Percentiles rank a stretch among this genome's conserved stretches.
Evolutionary conservation across 1,140 invertebrate genomes (phyloP).

Genomic region (Oreohelix idahoensis): DNA sequence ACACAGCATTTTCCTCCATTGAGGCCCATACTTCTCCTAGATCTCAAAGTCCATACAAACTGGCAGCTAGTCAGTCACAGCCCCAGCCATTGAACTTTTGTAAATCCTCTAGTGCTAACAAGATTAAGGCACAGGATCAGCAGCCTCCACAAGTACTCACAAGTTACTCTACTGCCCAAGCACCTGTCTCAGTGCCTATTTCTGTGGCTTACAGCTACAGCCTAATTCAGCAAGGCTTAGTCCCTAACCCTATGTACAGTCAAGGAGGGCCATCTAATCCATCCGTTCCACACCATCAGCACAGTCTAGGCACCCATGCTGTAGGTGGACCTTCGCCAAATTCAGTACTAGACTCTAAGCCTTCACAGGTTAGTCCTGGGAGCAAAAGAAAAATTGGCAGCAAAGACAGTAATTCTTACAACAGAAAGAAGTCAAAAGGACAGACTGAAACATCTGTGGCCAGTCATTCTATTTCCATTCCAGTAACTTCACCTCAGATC

Average conservation of each 20-base stretch:
- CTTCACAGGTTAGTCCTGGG: slow-evolving; percentile 78
- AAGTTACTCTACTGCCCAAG: slow-evolving; percentile 51
- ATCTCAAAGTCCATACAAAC: slow-evolving; percentile 66
- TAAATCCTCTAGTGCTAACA: slow-evolving; percentile 44
- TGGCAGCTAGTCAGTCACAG: slow-evolving; percentile 61
- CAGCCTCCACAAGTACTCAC: not conserved
- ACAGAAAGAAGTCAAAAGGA: slow-evolving; percentile 49
- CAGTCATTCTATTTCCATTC: slow-evolving; percentile 72
- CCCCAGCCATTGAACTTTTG: slow-evolving; percentile 67
- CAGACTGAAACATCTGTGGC: slow-evolving; percentile 53
- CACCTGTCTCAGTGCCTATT: slow-evolving; percentile 62
- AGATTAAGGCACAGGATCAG: slow-evolving; percentile 34
- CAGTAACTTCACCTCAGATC: slow-evolving; percentile 76
- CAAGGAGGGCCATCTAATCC: slow-evolving; percentile 44
- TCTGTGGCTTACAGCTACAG: slow-evolving; percentile 63
- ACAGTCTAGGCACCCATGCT: slow-evolving; percentile 15
- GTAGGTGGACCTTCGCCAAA: slow-evolving; percentile 46
- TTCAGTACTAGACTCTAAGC: slow-evolving; percentile 36
- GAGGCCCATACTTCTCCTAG: slow-evolving; percentile 53
- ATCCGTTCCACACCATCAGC: slow-evolving; percentile 36
- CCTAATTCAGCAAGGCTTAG: slow-evolving; percentile 74
- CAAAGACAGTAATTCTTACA: slow-evolving; percentile 29
- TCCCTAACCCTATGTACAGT: slow-evolving; percentile 73
- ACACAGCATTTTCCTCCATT: slow-evolving; percentile 50
- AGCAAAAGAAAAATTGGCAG: slow-evolving; percentile 50